Base-by-base conservation (phyloP, 1,140 invertebrate genomes). In the Procambarus virginalis region DNA sequence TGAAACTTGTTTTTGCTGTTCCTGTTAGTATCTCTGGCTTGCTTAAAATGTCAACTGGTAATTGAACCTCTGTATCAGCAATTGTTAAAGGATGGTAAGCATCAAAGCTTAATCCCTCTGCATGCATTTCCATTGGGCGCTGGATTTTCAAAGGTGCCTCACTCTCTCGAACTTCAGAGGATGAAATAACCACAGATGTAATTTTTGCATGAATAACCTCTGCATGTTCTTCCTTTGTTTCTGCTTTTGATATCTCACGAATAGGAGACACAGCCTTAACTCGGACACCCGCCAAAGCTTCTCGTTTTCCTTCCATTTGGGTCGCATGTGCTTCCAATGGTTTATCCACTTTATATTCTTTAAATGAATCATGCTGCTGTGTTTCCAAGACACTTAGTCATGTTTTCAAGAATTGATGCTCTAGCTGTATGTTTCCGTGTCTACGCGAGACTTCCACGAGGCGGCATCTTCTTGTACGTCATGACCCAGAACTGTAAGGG, bases 391-490 rank as follows among this genome's bases (percentile, higher is more conserved):
- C 46, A 84, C 46, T 89, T 17, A 89, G 73, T 20, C 81, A 84
- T 77, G 45, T 77, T 89, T 75, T 89, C 88, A 75, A 89, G 22
- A 17, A 89, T 84, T 34, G 88, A 89, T 10, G 81, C 22, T 77
- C 73, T 84, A 10, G 88, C 88, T 49, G 75, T 84, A 22, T 89
- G 88, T 78, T n/a, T 89, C 88, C 58, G 79, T 83, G 45, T 89
- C 88, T 34, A 84, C 76, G 34, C 58, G 80, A 78, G 88, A 60
- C 48, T 89, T 89, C 88, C 88, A 89, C 22, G 88, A 55, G 6
- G 88, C 75, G 45, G 88, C 88, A 89, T 89, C 88, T 55, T 89
- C 88, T 58, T 89, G 81, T 4, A 89, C 76, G 55, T 89, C 81
- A 79, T 84, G 88, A 70, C 75, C 88, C 8, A 84, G 81, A 34